Base-by-base conservation (phyloP, 2,888 invertebrate genomes). In the Chironomus tentans region DNA sequence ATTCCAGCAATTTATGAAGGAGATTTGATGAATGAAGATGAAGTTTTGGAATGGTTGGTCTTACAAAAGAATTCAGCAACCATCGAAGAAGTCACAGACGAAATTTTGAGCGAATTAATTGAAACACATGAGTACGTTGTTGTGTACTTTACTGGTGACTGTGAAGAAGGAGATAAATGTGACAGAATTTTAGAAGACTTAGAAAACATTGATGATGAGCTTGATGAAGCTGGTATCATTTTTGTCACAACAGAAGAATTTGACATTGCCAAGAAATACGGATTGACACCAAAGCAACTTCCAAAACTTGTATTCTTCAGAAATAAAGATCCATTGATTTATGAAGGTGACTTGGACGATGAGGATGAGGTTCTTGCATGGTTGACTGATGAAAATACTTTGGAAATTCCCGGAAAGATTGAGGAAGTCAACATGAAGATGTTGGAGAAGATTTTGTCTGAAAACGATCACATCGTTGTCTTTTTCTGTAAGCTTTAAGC, bases 11-110 rank as follows among this genome's bases (percentile, higher is more conserved):
- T 95, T 76, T 96, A 94, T 82, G 95, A 95, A 85, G 95, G 95
- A 24, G 95, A 95, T 83, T 86, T 95, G 0, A 91, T 94, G 87
- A 94, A 95, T 81, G 95, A 95, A 84, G 93, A 95, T 77, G 93
- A 94, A 85, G 94, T 95, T 4, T 84, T 95, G n/a, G 89, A 92
- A 79, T 95, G 95, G 95, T 56, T 93, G 1, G 87, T 95, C 78
- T 89, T 94, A 79, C 95, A 95, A 81, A 94, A 95, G 83, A 91
- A 91, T 81, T 91, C 92, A 1, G 95, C 95, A 7, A 96, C 95
- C 4, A 96, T 96, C 80, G 96, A 96, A 85, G 95, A 95, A 85
- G 94, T 96, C 61, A 95, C 95, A 3, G 95, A 95, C 82, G 95
- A 95, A 85, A 95, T 96, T 80, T 84, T 96, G 28, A 87, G 88